Percentiles rank a stretch among this genome's conserved stretches.
Conservation (phyloP, 2,888 invertebrate species). For the Lapara coniferarum region DNA sequence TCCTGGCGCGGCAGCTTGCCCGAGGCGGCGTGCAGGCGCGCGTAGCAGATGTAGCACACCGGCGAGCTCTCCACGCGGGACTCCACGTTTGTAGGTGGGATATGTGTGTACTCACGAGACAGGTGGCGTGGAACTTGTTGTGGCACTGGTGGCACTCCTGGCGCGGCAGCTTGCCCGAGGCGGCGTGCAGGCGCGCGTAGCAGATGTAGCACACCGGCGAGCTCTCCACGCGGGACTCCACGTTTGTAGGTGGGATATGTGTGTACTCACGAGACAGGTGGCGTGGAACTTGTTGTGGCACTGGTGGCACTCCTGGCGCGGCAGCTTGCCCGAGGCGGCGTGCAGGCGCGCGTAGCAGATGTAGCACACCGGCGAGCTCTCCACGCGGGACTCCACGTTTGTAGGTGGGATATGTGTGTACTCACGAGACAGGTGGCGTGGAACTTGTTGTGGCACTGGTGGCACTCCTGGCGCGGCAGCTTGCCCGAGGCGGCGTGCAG, state of each 20-base stretch:
- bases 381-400: too few species aligned
- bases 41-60: constrained; percentile 98
- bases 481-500: constrained; percentile 92
- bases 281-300: constrained; percentile 98
- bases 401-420: constrained; percentile 7
- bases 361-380: constrained; percentile 96
- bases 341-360: constrained; percentile 97
- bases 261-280: constrained; percentile 91
- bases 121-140: constrained; percentile 97
- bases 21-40: constrained; percentile 91
- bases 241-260: too few species aligned
- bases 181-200: constrained; percentile 93
- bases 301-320: constrained; percentile 92
- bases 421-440: constrained; percentile 96
- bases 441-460: constrained; percentile 97
- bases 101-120: constrained; percentile 87
- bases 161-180: constrained; percentile 92
- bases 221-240: constrained; percentile 94
- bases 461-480: constrained; percentile 93
- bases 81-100: too few species aligned
- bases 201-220: constrained; percentile 98
- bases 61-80: constrained; percentile 95
- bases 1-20: constrained; percentile 92
- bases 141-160: constrained; percentile 94
- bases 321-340: constrained; percentile 91